Base-by-base conservation (phyloP, 2,888 invertebrate genomes). In the Polydrusus cervinus region DNA sequence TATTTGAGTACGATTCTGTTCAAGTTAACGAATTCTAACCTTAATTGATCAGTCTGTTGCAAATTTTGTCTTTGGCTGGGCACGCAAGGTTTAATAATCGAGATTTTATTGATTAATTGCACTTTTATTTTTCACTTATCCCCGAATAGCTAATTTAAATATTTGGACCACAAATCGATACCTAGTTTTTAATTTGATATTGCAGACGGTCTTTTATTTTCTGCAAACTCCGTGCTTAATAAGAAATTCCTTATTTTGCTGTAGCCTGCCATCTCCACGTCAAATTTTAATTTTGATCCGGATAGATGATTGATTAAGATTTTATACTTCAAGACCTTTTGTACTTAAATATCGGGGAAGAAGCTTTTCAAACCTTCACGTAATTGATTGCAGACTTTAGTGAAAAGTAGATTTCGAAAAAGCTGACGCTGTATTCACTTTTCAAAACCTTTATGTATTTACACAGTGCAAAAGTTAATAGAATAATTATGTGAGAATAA, bases 321-420 rank as follows among this genome's bases (percentile, higher is more conserved):
- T 77, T 77, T 77, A 77, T 77, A 77, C 76, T 77, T 77, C 74
- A 64, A 64, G 74, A 77, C 74, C 76, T 70, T 77, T 77, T 77
- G 74, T 77, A 67, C 71, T 64, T 71, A 77, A 74, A 77, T 71
- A 77, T 77, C 71, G 64, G 34, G 38, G 73, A 76, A 73, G 76
- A 72, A 65, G 76, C 75, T 71, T 76, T 77, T 67, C 60, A 71
- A 74, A 71, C 74, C 70, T 55, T 71, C 71, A 30, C 25, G 72
- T 76, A 76, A 76, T 76, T 76, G 76, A 76, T 76, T 76, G 68
- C 72, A 43, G 76, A 53, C 60, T 72, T 72, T 11, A 72, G 72
- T 51, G 72, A 65, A 72, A 76, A 76, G 76, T 76, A 69, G 69
- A 74, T 74, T 64, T 68, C 61, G 51, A 43, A 38, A 18, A 71